Evolutionary conservation across 2,797 vertebrate genomes (phyloP), one percentile per base, ranked within the genome.

Genomic region (Scyliorhinus canicula): DNA sequence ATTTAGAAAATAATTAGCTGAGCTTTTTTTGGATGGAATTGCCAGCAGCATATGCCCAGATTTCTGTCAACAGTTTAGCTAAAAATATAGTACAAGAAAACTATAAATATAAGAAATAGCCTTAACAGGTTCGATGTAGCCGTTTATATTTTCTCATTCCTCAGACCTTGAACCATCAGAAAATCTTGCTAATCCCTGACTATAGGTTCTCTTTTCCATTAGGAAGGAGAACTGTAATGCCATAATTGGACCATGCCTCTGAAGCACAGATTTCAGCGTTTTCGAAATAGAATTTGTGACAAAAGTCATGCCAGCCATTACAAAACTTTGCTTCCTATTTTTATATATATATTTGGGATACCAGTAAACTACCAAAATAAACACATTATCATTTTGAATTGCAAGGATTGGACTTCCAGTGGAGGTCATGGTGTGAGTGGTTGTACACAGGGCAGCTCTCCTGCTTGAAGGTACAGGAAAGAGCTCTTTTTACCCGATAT

Each of bases 161-260:
- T 71, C 67, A n/a, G 14, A 52, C n/a, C 21, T 65, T 65, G 88
- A 91, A 71, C n/a, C 11, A 94, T 71, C 31, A 52, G 47, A 94
- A 94, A 71, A 82, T 82, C 5, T 82, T 82, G 40, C 79, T 82
- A 82, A 82, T 47, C n/a, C 74, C 74, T 79, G 74, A 79, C 74
- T 79, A 9, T 77, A 14, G n/a, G 74, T 40, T 79, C n/a, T 40
- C 16, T 40, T 16, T 79, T 79, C 74, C 74, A 79, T 79, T 79
- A 4, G n/a, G n/a, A 79, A 79, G 71, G 71, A 16, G 35, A 77
- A n/a, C 3, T 40, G 5, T 40, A 16, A 35, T 79, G n/a, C 74
- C 19, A 40, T 40, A 79, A 79, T 21, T 40, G 74, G 12, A 77
- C n/a, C 35, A 16, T 77, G 71, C 71, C 71, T 12, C 40, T 14